Percentiles rank a stretch among this genome's conserved stretches.
These are phyloP conservation scores for Malurus splendens DNA, from an alignment of 2,797 vertebrate genomes.

Conservation along the genomic window DNA sequence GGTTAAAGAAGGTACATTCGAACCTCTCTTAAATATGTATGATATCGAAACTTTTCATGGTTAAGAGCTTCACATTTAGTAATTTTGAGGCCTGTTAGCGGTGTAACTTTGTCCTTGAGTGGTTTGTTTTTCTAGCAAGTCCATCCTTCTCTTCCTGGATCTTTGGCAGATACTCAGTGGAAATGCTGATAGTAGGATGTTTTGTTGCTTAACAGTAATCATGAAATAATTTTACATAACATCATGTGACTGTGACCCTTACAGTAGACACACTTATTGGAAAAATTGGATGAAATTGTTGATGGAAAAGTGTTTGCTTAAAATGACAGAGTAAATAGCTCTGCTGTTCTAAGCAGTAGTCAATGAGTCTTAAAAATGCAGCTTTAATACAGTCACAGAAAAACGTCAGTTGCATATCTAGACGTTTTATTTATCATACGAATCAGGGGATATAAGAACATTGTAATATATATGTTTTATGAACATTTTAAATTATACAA, in stretches of 20 bases:
- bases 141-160: not conserved
- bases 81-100: not conserved
- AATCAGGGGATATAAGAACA: fast-evolving
- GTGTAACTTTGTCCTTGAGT: not conserved
- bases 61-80: fast-evolving
- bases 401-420: not conserved
- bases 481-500: too few relatives aligned
- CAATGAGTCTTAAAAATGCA: not conserved
- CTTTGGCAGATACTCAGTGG: not conserved
- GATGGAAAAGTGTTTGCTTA: not conserved
- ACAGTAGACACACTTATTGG: fast-evolving
- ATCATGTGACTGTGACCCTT: not conserved
- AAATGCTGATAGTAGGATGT: not conserved
- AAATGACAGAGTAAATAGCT: not conserved
- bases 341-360: not conserved
- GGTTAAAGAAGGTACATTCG: fast-evolving
- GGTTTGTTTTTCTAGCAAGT: not conserved
- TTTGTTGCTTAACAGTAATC: not conserved
- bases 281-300: not conserved
- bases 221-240: fast-evolving
- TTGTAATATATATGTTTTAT: fast-evolving
- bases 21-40: not conserved
- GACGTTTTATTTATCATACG: not conserved
- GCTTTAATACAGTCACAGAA: not conserved
- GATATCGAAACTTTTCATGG: fast-evolving